Percentiles rank a stretch among this genome's conserved stretches.
Evolutionary conservation across 2,797 vertebrate genomes (phyloP).

Genomic region (Aldrovandia affinis): DNA sequence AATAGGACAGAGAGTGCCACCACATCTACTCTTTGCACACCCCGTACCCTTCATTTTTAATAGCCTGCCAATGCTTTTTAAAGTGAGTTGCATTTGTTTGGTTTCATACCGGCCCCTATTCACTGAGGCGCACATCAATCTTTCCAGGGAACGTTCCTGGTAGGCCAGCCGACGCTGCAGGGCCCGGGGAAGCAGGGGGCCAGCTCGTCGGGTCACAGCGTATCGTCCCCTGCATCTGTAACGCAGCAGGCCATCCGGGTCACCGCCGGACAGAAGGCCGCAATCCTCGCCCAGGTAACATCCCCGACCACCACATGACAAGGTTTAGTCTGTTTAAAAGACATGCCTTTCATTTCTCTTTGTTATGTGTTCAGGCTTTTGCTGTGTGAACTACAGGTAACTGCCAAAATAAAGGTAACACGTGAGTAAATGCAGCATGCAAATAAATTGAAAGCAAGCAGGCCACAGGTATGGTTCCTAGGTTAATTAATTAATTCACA

Average conservation of each 20-base stretch:
- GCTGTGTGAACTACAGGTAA: background rate
- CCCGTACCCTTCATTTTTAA: background rate
- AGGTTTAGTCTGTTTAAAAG: background rate
- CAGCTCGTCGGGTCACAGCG: constrained; percentile 78
- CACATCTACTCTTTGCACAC: background rate
- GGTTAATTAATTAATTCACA: too few species aligned
- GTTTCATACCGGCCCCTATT: background rate
- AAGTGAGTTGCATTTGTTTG: background rate
- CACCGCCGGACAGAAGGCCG: constrained; percentile 92
- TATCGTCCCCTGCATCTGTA: constrained; percentile 77
- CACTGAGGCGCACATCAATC: constrained; percentile 15
- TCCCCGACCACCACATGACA: too few species aligned
- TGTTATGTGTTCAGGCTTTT: background rate
- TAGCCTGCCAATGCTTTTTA: background rate
- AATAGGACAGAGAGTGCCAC: background rate
- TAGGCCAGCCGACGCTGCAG: constrained; percentile 89
- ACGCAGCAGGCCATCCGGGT: constrained; percentile 89
- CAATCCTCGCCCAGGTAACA: constrained; percentile 91
- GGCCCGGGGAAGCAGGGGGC: constrained; percentile 85
- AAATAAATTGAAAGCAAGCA: too few species aligned
- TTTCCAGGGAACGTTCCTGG: constrained; percentile 92
- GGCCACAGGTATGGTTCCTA: too few species aligned
- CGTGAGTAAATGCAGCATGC: too few species aligned
- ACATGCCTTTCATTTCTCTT: background rate
- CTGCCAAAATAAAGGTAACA: too few species aligned